Percentiles rank a stretch among this genome's conserved stretches.
phyloP scores from a whole-genome alignment of 2,888 invertebrate genomes.

The Elysia crispata region DNA sequence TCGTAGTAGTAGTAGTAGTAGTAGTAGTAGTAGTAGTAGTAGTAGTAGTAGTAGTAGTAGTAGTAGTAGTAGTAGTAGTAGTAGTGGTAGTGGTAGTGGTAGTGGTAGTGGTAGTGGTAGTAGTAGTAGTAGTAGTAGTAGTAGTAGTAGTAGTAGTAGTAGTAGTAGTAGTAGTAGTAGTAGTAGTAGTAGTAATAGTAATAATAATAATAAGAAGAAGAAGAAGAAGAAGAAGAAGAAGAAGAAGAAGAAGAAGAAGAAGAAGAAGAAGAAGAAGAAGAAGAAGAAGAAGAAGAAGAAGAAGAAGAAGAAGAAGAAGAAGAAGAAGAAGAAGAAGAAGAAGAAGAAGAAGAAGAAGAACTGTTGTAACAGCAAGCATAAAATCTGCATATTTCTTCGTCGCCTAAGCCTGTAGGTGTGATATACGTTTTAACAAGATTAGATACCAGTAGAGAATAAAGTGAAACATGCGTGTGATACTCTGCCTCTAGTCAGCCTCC shows the following conservation, averaged over 20 bases:
- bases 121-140: constrained; percentile 21
- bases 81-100: constrained; percentile 21
- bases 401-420: no score
- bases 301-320: neutral
- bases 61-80: constrained; percentile 21
- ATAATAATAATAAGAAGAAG: no score
- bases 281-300: constrained; percentile 13
- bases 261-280: constrained; percentile 15
- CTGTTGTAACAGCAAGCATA: no score
- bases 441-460: no score
- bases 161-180: constrained; percentile 25
- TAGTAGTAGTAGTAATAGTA: constrained; percentile 5
- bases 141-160: constrained; percentile 27
- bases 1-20: no score
- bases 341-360: constrained; percentile 6
- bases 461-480: no score
- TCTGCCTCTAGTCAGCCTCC: no score
- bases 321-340: constrained; percentile 20
- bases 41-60: constrained; percentile 11
- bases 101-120: constrained; percentile 18
- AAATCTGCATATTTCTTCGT: no score
- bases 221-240: constrained; percentile 15
- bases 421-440: no score
- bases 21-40: no score
- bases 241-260: neutral